These are phyloP conservation scores for Caradrina clavipalpis DNA, from an alignment of 2,888 invertebrate species.

Conservation along the genomic window DNA sequence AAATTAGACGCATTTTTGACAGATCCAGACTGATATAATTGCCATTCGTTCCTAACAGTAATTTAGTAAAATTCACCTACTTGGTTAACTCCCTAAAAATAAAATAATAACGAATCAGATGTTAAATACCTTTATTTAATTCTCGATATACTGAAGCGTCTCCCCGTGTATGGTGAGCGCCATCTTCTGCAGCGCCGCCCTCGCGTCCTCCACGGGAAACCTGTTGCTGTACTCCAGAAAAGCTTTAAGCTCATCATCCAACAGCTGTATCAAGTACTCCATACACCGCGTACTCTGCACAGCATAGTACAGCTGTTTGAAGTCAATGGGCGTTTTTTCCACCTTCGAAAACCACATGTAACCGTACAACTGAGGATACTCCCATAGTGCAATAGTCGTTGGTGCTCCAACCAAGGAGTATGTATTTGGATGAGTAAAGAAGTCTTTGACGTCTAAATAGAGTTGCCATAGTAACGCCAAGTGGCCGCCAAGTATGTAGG, in stretches of 20 bases:
- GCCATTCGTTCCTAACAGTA: too few species aligned
- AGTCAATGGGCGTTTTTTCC: conserved; percentile 77
- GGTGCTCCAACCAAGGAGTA: conserved; percentile 85
- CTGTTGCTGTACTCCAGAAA: conserved; percentile 77
- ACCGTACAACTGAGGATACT: conserved; percentile 84
- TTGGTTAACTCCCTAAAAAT: background rate
- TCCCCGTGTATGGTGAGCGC: conserved; percentile 82
- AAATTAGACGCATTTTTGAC: too few species aligned
- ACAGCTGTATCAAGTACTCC: conserved; percentile 79
- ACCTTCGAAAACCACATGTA: conserved; percentile 79
- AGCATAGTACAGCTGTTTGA: conserved; percentile 82
- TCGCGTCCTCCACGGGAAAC: conserved; percentile 83
- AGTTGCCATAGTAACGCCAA: conserved; percentile 86
- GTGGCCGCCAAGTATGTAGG: conserved; percentile 84
- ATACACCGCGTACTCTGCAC: conserved; percentile 81
- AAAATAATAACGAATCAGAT: conserved; percentile 11
- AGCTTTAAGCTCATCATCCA: conserved; percentile 81
- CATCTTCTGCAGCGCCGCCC: conserved; percentile 83
- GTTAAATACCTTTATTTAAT: conserved; percentile 64
- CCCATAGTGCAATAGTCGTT: conserved; percentile 82
- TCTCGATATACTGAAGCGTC: conserved; percentile 83
- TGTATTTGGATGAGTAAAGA: conserved; percentile 83
- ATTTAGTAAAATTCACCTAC: too few species aligned
- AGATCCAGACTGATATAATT: too few species aligned
- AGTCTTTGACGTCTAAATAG: conserved; percentile 85